Base-by-base conservation (phyloP, 2,113 vertebrate genomes). In the Heterotilapia buettikoferi region DNA sequence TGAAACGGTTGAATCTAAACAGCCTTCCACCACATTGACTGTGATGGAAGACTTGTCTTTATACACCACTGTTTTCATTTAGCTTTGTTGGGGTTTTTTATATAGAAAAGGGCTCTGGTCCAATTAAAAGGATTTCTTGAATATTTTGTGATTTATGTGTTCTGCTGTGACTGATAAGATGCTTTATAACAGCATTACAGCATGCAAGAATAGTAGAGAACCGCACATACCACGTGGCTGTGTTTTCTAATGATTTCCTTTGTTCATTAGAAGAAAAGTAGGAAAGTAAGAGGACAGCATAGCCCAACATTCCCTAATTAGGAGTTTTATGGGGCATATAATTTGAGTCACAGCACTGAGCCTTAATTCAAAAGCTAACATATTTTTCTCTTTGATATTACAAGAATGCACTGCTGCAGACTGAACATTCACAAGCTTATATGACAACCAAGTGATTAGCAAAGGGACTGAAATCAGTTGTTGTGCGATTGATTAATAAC, bases 301-400 rank as follows among this genome's bases (percentile, higher is more conserved):
- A 84, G 83, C 89, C 91, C 92, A 93, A 92, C 89, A 85, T 93
- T 73, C 83, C 79, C 87, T 96, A 96, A 97, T 97, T 97, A 96
- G 88, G 87, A 90, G 91, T 92, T 97, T 96, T 96, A 96, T 96
- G 96, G 92, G 92, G 95, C 95, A 93, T 95, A 95, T 96, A 91
- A 96, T 96, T 95, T 95, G 94, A 96, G 95, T 94, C 91, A 83
- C 90, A 90, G 87, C 89, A 86, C 84, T 91, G 83, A 95, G 90
- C 92, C 90, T 94, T 92, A 84, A 93, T 90, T 93, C 86, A 93
- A 93, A 96, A 92, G 90, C 87, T 94, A 93, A 92, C 56, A 91
- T 66, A 63, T 53, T 84, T 86, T 84, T 47, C 83, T 86, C 33
- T 81, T 84, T 43, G 33, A 83, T 88, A 61, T 85, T 79, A 83